Conservation (phyloP, 2,797 vertebrate species). For the Apogon hyalosoma region DNA sequence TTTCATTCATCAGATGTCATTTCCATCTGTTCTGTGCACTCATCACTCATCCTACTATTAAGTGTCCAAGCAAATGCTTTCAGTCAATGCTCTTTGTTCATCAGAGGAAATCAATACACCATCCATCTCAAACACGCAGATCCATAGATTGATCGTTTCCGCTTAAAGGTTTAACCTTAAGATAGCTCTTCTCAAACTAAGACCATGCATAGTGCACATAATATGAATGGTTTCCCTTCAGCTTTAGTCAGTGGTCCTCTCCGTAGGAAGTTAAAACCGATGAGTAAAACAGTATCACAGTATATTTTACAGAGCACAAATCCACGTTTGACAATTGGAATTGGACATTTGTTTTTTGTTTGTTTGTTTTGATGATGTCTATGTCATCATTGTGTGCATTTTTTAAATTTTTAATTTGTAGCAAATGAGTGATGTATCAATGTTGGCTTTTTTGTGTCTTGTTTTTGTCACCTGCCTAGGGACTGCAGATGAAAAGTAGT, state of each 20-base stretch:
- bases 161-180: conserved; percentile 14
- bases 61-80: conserved; percentile 37
- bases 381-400: too few species aligned
- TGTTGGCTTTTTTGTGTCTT: too few species aligned
- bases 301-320: not conserved
- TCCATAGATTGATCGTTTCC: conserved; percentile 43
- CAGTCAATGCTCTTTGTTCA: conserved; percentile 30
- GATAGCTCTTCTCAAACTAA: conserved; percentile 4
- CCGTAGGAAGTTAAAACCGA: not conserved
- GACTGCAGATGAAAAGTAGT: too few species aligned
- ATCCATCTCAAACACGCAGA: conserved; percentile 24
- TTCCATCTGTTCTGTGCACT: conserved; percentile 7
- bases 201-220: not conserved
- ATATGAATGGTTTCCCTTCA: conserved; percentile 1
- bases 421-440: too few species aligned
- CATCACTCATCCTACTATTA: not conserved
- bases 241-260: not conserved
- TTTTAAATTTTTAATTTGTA: too few species aligned
- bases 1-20: conserved; percentile 14
- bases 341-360: too few species aligned
- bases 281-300: too few species aligned
- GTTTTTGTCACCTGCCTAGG: too few species aligned
- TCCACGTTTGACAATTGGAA: too few species aligned
- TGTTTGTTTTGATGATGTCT: too few species aligned
- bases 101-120: conserved; percentile 32